Conservation (phyloP, 2,113 vertebrate species). For the Sinocyclocheilus maitianheensis region DNA sequence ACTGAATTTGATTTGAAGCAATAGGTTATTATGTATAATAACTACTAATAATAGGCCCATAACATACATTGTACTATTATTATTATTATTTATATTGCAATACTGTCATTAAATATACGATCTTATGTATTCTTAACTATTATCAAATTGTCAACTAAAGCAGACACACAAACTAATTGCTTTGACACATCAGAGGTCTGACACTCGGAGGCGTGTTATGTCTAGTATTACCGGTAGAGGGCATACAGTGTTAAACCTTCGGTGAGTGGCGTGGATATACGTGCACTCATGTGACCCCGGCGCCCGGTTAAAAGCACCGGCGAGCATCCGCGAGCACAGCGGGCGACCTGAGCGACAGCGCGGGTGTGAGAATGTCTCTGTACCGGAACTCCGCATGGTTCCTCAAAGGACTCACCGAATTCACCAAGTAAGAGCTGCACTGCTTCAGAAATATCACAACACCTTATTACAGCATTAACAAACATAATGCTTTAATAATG, state of each 20-base stretch:
- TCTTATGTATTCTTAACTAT: background rate
- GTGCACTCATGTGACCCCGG: slow-evolving; percentile 45
- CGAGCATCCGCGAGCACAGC: background rate
- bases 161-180: background rate
- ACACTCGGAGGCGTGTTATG: background rate
- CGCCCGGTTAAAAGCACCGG: slow-evolving; percentile 42
- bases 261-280: background rate
- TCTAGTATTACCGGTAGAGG: slow-evolving; percentile 11
- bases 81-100: background rate
- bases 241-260: background rate
- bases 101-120: background rate
- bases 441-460: background rate
- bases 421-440: slow-evolving; percentile 74
- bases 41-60: background rate
- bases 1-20: too few species aligned
- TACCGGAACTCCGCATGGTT: slow-evolving; percentile 81
- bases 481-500: background rate
- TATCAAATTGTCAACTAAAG: background rate
- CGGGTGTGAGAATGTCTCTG: slow-evolving; percentile 73
- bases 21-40: too few species aligned
- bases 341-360: background rate
- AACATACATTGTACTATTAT: background rate
- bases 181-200: background rate
- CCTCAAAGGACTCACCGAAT: slow-evolving; percentile 76
- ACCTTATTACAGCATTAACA: background rate